A percentile compares a stretch with the other conserved stretches of the same genome.
Conservation (phyloP, 2,797 vertebrate species). For the Danionella dracula region DNA sequence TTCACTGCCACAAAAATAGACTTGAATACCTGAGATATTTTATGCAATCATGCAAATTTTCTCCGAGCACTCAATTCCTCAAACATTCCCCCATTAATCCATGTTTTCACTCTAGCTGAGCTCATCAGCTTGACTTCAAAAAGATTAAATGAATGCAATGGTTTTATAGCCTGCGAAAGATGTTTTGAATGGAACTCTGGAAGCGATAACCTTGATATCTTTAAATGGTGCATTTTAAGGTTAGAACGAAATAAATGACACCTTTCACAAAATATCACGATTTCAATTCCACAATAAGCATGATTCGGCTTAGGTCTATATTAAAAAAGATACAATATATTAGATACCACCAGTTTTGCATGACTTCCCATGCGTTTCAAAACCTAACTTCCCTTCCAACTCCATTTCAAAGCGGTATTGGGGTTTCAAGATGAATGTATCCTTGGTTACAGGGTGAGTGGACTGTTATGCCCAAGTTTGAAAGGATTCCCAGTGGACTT, state of each 20-base stretch:
- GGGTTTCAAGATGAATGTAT: conserved; percentile 42
- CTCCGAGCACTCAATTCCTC: conserved; percentile 53
- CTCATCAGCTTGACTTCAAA: conserved; percentile 31
- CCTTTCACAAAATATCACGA: neutral
- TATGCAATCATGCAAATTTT: conserved; percentile 70
- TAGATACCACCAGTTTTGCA: neutral
- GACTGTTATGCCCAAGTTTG: conserved; percentile 47
- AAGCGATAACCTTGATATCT: conserved; percentile 10
- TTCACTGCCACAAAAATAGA: conserved; percentile 61
- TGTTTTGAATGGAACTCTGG: neutral
- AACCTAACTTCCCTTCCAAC: conserved; percentile 12
- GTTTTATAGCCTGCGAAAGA: conserved; percentile 4
- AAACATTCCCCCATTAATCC: conserved; percentile 56
- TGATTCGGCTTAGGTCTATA: neutral
- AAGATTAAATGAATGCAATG: conserved; percentile 6
- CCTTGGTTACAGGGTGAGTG: conserved; percentile 39
- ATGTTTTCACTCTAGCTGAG: conserved; percentile 49
- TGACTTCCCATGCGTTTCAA: conserved; percentile 18
- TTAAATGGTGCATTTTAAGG: neutral
- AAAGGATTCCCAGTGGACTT: conserved; percentile 62
- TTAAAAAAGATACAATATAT: neutral
- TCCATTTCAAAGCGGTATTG: conserved; percentile 48
- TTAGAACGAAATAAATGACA: neutral
- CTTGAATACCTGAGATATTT: conserved; percentile 70
- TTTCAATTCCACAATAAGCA: neutral